A percentile compares a stretch with the other conserved stretches of the same genome.
Conservation (phyloP, 2,797 vertebrate species). For the Peromyscus aztecus region DNA sequence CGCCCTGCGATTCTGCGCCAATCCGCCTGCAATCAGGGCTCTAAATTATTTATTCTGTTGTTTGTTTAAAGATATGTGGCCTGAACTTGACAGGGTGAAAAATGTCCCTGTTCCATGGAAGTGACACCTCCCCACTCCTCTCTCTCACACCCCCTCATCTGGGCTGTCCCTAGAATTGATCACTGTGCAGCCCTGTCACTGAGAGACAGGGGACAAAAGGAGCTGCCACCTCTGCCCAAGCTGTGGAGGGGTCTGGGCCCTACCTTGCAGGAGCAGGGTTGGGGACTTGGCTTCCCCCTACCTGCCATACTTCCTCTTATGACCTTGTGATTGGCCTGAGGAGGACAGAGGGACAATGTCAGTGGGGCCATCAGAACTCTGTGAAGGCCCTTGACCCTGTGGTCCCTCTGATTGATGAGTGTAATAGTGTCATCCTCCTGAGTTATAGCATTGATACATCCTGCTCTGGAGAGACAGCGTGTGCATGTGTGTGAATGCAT, state of each 20-base stretch:
- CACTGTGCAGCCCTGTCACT: not conserved
- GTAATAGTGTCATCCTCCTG: not conserved
- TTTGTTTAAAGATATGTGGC: conserved; percentile 87
- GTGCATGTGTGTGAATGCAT: too few relatives aligned
- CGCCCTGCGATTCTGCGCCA: conserved; percentile 86
- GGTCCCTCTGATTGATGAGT: not conserved
- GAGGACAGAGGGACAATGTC: not conserved
- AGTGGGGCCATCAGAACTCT: not conserved
- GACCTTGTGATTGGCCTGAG: not conserved
- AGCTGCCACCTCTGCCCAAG: not conserved
- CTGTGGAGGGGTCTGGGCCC: accelerated
- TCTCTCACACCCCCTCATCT: not conserved
- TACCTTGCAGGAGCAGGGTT: not conserved
- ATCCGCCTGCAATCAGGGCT: conserved; percentile 86
- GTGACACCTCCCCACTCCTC: conserved; percentile 68
- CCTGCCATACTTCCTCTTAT: not conserved
- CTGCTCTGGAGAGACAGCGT: not conserved
- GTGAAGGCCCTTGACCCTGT: not conserved
- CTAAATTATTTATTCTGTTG: conserved; percentile 88
- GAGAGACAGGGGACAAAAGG: not conserved
- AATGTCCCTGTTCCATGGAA: conserved; percentile 77
- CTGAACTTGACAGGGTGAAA: conserved; percentile 85
- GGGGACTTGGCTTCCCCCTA: not conserved
- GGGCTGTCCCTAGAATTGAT: conserved; percentile 56
- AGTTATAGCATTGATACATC: too few relatives aligned